Evolutionary conservation across 2,797 vertebrate species (phyloP), one percentile per base, ranked within the genome.

Genomic region (Platyrinchus mystaceus): DNA sequence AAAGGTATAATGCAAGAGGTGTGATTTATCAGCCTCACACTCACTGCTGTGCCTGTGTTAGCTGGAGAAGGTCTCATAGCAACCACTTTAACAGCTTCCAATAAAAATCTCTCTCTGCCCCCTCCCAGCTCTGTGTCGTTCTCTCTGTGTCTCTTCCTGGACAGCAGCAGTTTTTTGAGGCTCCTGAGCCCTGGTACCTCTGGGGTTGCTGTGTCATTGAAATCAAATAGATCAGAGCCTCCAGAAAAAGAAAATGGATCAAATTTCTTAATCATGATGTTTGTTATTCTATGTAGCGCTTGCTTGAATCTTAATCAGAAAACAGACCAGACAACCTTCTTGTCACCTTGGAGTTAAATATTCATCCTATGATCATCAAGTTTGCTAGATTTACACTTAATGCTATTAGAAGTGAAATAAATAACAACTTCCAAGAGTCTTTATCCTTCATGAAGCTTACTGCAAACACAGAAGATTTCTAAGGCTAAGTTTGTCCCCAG

Each of bases 61-160:
- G 97, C 97, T 95, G 77, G 62, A 96, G 93, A 95, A 91, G 94
- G 97, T 98, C 97, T 98, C 98, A 98, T 97, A 98, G 98, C 98
- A 98, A 98, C 98, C 97, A 97, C 90, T 97, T 97, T 93, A 97
- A 97, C 81, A 96, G 97, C 97, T 97, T 98, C 98, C 97, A 97
- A 97, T 98, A 97, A 98, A 98, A 98, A 97, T 94, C 96, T 96
- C 88, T 80, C 97, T 97, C 96, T 93, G 74, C 58, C 80, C 93
- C 85, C 96, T 96, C 96, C 83, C 84, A 95, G 95, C 84, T 77
- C 69, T 64, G 77, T 95, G 95, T 96, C 91, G 32, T 80, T 84
- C 76, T 63, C 73, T 81, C 36, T 68, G 60, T 69, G 87, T 95
- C 91, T 89, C 60, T 62, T 76, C 87, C 83, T 83, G 92, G 87